Evolutionary conservation across 2,888 invertebrate species (phyloP).

Genomic region (Taphrorychus bicolor): DNA sequence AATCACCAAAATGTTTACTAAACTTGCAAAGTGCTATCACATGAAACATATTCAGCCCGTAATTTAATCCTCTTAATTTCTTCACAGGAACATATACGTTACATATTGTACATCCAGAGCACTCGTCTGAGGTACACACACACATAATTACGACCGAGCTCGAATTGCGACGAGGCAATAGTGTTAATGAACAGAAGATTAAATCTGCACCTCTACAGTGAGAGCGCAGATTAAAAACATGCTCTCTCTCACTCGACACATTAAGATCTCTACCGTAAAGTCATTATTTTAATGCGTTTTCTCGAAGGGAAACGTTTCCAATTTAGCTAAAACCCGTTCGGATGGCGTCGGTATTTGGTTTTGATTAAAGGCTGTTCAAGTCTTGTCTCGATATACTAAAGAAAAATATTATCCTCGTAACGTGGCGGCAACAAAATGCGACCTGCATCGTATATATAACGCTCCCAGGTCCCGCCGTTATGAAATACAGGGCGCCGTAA

Average conservation of each 20-base stretch:
- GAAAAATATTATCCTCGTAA: not conserved
- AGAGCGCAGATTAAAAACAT: constrained; percentile 24
- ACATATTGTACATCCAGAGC: constrained; percentile 6
- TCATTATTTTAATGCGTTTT: constrained; percentile 29
- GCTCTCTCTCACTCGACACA: constrained; percentile 7
- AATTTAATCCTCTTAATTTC: constrained; percentile 23
- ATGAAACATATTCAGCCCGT: not conserved
- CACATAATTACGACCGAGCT: constrained; percentile 16
- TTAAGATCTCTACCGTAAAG: constrained; percentile 12
- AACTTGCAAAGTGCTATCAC: not conserved
- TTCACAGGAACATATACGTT: constrained; percentile 12
- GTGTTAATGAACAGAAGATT: constrained; percentile 25
- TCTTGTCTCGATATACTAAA: not conserved
- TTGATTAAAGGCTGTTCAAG: not conserved
- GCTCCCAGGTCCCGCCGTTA: constrained; percentile 38
- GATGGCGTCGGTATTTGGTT: not conserved
- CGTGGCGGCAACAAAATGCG: constrained; percentile 2
- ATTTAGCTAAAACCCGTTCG: constrained; percentile 4
- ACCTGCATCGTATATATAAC: constrained; percentile 15
- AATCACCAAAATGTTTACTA: not conserved
- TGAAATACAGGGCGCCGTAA: constrained; percentile 43
- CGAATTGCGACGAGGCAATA: constrained; percentile 29
- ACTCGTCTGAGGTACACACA: constrained; percentile 20
- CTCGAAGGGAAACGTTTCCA: constrained; percentile 10
- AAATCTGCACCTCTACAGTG: constrained; percentile 24